These are phyloP conservation scores for Clarias batrachus DNA, from an alignment of 2,113 vertebrate genomes.

Conservation along the genomic window DNA sequence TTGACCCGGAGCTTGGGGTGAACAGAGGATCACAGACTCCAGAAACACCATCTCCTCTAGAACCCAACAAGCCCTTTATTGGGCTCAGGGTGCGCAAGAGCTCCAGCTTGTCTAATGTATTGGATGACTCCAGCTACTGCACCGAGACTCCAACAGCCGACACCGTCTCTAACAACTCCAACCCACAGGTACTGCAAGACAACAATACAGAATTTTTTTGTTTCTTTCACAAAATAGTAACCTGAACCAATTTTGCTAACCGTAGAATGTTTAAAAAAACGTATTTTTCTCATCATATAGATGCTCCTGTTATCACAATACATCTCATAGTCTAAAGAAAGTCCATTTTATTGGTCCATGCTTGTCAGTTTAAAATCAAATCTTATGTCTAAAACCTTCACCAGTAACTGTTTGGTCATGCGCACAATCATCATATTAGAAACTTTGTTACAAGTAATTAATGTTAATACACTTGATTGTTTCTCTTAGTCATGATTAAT, in stretches of 20 bases:
- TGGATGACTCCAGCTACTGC: slow-evolving; percentile 87
- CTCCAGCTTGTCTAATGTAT: slow-evolving; percentile 93
- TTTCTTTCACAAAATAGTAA: not conserved
- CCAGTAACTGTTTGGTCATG: not conserved
- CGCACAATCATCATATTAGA: not conserved
- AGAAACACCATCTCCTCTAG: slow-evolving; percentile 83
- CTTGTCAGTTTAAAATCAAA: not conserved
- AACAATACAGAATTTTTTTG: not conserved
- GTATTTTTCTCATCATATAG: not conserved
- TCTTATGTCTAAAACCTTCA: not conserved
- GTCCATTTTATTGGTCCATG: not conserved
- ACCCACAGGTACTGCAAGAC: slow-evolving; percentile 41
- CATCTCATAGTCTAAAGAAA: not conserved
- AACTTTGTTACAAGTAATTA: not conserved
- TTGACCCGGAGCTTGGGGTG: slow-evolving; percentile 78
- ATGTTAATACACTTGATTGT: not conserved
- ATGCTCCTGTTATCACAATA: not conserved
- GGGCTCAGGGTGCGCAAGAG: slow-evolving; percentile 79
- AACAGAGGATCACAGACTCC: slow-evolving; percentile 70
- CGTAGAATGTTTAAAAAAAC: not conserved
- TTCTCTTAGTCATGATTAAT: not conserved
- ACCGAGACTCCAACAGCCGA: slow-evolving; percentile 81
- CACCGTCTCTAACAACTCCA: slow-evolving; percentile 55
- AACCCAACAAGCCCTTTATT: slow-evolving; percentile 81
- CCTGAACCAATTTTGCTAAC: not conserved